A percentile compares a stretch with the other conserved stretches of the same genome.
Evolutionary conservation across 2,797 vertebrate species (phyloP).

Genomic region (Phoeniculus purpureus): DNA sequence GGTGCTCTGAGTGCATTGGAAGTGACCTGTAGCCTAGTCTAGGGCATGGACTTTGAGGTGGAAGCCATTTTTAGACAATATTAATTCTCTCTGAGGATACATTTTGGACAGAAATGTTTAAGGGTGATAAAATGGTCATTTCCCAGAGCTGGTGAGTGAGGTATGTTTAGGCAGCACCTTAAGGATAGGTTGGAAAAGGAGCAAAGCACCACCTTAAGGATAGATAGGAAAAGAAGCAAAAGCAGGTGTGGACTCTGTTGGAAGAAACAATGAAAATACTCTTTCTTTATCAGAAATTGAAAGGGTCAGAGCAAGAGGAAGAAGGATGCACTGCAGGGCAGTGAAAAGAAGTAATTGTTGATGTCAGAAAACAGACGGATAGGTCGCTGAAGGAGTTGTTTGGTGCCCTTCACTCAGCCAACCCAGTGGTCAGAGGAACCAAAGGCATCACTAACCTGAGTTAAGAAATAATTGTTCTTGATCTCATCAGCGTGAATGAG

Average conservation of each 20-base stretch:
- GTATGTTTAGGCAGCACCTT: neutral
- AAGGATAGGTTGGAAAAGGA: neutral
- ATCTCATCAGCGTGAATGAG: neutral
- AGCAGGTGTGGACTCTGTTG: neutral
- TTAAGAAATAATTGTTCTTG: neutral
- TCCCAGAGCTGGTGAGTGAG: neutral
- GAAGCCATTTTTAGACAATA: neutral
- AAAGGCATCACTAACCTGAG: neutral
- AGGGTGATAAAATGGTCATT: neutral
- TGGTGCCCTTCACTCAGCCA: neutral
- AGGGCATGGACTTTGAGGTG: neutral
- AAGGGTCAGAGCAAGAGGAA: neutral
- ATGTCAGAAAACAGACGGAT: neutral
- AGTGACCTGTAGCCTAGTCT: neutral
- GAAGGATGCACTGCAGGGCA: neutral
- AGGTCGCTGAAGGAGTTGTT: neutral
- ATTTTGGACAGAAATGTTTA: neutral
- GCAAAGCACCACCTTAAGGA: neutral
- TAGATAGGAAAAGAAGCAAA: neutral
- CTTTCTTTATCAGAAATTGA: neutral
- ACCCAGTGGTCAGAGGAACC: neutral
- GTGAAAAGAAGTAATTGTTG: neutral
- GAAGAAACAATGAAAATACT: neutral
- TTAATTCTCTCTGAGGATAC: neutral
- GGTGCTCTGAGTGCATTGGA: neutral